These are phyloP conservation scores for Xenotilapia longispinis DNA, from an alignment of 2,113 vertebrate genomes.

Conservation along the genomic window DNA sequence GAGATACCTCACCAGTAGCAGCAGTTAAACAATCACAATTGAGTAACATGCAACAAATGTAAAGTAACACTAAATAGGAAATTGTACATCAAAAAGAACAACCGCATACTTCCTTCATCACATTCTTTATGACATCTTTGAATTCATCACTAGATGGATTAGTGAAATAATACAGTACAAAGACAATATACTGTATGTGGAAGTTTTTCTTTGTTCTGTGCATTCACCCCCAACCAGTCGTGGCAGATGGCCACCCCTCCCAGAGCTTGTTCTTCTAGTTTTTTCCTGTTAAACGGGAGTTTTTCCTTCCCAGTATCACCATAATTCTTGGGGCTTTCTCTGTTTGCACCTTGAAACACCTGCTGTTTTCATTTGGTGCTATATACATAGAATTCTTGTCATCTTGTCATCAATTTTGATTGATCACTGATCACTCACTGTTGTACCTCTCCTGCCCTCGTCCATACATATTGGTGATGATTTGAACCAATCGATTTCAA, in stretches of 20 bases:
- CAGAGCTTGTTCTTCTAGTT: neutral
- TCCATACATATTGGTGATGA: neutral
- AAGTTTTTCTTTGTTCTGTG: neutral
- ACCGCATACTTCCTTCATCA: neutral
- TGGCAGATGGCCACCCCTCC: neutral
- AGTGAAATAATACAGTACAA: neutral
- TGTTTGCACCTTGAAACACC: fast-evolving
- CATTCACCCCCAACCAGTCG: neutral
- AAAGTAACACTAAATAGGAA: neutral
- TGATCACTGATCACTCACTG: neutral
- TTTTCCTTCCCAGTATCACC: neutral
- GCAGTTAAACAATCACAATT: neutral
- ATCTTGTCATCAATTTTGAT: neutral
- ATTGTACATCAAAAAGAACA: neutral
- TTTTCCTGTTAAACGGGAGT: neutral
- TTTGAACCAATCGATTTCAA: neutral
- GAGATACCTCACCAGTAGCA: neutral
- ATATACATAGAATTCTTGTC: neutral
- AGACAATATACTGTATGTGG: neutral
- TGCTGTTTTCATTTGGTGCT: neutral
- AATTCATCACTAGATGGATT: neutral
- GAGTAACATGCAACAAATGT: neutral
- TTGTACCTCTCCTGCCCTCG: neutral
- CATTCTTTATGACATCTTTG: neutral
- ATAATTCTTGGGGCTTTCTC: neutral